Conservation (phyloP, 2,797 vertebrate species). For the Thaleichthys pacificus region DNA sequence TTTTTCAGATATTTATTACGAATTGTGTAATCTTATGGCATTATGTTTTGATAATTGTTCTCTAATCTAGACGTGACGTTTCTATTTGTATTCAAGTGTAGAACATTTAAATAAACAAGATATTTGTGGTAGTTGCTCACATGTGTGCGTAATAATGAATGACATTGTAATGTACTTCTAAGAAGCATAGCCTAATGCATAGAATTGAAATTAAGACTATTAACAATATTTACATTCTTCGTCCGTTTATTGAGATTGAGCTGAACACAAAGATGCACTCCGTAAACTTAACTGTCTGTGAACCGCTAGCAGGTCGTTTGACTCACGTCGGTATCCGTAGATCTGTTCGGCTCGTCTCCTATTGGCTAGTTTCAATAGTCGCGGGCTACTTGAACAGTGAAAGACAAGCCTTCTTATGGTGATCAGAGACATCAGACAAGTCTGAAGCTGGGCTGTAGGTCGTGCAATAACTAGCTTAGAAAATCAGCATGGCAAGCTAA, state of each 20-base stretch:
- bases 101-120: neutral
- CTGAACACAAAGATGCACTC: conserved; percentile 29
- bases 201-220: neutral
- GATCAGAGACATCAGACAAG: conserved; percentile 36
- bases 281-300: conserved; percentile 39
- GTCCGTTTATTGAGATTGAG: conserved; percentile 20
- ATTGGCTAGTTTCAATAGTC: conserved; percentile 98
- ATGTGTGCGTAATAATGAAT: neutral
- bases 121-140: neutral
- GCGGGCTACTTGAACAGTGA: conserved; percentile 97
- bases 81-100: neutral
- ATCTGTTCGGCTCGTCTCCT: rapidly evolving
- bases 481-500: neutral
- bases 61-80: neutral
- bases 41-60: neutral
- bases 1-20: neutral
- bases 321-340: conserved; percentile 47
- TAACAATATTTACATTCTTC: conserved; percentile 17
- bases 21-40: neutral
- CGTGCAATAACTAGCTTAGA: neutral
- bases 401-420: conserved; percentile 44
- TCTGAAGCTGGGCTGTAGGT: conserved; percentile 34
- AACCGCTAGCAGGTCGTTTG: conserved; percentile 17
- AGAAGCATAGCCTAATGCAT: neutral
- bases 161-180: neutral